Evolutionary conservation across 2,888 invertebrate species (phyloP).

Genomic region (Quadroppia sp.): DNA sequence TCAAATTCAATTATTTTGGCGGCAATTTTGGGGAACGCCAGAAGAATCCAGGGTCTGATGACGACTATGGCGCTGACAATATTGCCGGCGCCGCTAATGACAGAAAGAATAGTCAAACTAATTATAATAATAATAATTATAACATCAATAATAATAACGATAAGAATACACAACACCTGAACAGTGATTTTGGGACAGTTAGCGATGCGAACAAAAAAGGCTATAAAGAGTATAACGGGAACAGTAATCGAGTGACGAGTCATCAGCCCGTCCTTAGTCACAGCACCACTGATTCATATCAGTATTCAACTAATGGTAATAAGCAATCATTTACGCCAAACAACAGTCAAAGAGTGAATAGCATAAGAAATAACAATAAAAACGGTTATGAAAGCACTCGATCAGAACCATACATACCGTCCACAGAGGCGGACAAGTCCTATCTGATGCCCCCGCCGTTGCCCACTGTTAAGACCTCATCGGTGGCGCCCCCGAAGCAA

Average conservation of each 20-base stretch:
- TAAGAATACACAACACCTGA: neutral
- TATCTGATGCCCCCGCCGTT: neutral
- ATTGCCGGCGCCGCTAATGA: neutral
- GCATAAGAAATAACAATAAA: neutral
- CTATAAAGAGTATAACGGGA: slow-evolving; percentile 20
- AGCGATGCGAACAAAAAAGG: slow-evolving; percentile 25
- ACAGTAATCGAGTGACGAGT: slow-evolving; percentile 1
- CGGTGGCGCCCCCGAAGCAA: neutral
- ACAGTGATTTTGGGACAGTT: slow-evolving; percentile 33
- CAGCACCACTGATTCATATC: slow-evolving; percentile 1
- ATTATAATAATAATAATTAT: slow-evolving; percentile 16
- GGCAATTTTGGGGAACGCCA: slow-evolving; percentile 31
- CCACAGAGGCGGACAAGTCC: neutral
- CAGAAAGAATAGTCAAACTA: slow-evolving; percentile 14
- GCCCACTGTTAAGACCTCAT: neutral
- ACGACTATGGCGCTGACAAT: neutral
- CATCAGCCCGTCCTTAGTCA: neutral
- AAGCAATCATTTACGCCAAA: slow-evolving; percentile 30
- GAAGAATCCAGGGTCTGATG: neutral
- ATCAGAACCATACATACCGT: slow-evolving; percentile 3
- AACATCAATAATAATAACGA: neutral
- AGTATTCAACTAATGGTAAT: neutral
- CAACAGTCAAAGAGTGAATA: neutral
- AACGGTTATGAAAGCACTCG: slow-evolving; percentile 9
- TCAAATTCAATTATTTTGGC: slow-evolving; percentile 29